phyloP scores from a whole-genome alignment of 2,797 vertebrate genomes.

The Leucoraja ocellata region DNA sequence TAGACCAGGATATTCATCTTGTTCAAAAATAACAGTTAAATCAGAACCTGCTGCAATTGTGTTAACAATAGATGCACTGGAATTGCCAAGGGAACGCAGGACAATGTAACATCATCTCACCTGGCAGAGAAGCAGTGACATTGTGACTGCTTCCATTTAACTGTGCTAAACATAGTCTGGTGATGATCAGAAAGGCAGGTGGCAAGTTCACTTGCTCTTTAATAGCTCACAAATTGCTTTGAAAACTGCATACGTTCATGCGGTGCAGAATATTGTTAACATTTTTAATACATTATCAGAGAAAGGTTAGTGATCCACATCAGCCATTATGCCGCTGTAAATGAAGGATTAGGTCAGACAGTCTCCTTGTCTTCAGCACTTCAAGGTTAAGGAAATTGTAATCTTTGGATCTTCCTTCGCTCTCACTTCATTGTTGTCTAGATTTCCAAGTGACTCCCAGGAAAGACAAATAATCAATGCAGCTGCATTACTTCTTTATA shows the following conservation, averaged over 20 bases:
- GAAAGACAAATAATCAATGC: background rate
- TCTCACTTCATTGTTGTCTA: background rate
- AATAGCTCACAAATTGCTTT: slow-evolving; percentile 27
- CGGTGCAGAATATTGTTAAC: slow-evolving; percentile 24
- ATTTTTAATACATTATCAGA: background rate
- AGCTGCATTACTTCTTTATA: too few species aligned
- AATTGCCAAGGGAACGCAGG: background rate
- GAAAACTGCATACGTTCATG: slow-evolving; percentile 10
- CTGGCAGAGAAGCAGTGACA: background rate
- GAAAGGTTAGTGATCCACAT: slow-evolving; percentile 12
- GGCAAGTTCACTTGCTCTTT: slow-evolving; percentile 7
- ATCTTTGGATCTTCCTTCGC: background rate
- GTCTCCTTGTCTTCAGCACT: background rate
- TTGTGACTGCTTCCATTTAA: slow-evolving; percentile 15
- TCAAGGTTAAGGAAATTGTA: slow-evolving; percentile 23
- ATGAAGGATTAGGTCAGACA: background rate
- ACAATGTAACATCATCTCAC: background rate
- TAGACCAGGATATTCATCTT: background rate
- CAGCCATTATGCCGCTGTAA: background rate
- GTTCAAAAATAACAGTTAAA: background rate
- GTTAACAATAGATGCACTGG: background rate
- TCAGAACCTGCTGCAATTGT: background rate
- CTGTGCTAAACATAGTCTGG: background rate
- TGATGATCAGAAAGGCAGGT: background rate
- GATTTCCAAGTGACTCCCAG: background rate